Conservation (phyloP, 2,797 vertebrate genomes). For the Allobates femoralis region DNA sequence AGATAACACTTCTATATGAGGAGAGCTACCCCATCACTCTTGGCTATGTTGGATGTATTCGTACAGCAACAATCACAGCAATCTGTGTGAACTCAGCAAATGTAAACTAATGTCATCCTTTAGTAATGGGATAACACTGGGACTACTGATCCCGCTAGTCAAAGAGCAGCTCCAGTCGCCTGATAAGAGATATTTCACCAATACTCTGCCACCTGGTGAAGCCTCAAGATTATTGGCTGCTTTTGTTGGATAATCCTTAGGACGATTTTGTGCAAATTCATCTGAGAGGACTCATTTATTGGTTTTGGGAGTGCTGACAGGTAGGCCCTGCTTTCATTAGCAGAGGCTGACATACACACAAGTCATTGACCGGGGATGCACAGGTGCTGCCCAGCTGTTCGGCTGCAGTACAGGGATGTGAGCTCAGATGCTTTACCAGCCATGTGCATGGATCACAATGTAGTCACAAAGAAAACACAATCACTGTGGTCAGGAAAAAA, state of each 20-base stretch:
- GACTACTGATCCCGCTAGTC: not conserved
- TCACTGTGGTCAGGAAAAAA: not conserved
- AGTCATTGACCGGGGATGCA: not conserved
- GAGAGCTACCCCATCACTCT: too few relatives aligned
- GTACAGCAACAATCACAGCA: too few relatives aligned
- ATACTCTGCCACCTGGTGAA: not conserved
- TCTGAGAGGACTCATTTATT: not conserved
- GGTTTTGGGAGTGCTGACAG: conserved; percentile 8
- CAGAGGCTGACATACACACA: not conserved
- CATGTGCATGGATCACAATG: not conserved
- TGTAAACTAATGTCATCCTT: not conserved
- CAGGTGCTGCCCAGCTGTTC: conserved; percentile 45
- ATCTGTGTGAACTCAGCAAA: too few relatives aligned
- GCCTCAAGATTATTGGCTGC: not conserved
- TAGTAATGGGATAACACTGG: not conserved
- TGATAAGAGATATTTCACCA: not conserved
- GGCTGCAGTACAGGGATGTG: conserved; percentile 12
- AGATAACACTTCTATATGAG: too few relatives aligned
- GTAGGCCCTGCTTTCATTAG: conserved; percentile 3
- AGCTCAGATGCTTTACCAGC: too few relatives aligned
- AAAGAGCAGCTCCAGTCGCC: not conserved
- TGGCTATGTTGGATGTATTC: too few relatives aligned
- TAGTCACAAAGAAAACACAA: not conserved
- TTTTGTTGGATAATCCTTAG: not conserved
- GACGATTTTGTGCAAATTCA: not conserved